Evolutionary conservation across 2,113 vertebrate species (phyloP).

Genomic region (Myiagra hebetior): DNA sequence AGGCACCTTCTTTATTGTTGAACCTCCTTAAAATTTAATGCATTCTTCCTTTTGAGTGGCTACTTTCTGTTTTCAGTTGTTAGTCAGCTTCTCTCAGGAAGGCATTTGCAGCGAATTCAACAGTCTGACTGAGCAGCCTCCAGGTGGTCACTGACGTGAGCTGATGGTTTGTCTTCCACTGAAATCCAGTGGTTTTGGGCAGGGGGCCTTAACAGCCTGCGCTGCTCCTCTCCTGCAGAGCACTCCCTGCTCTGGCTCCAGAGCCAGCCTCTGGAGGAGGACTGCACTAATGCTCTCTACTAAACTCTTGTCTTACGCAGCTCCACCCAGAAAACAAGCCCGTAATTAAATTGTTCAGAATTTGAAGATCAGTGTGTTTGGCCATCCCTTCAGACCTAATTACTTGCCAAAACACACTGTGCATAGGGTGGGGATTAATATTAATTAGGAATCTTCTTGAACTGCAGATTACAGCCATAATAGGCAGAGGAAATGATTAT

Average conservation of each 20-base stretch:
- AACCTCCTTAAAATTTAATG: neutral
- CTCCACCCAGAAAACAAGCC: conserved; percentile 36
- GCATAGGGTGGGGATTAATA: conserved; percentile 44
- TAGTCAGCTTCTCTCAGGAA: neutral
- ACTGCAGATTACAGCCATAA: conserved; percentile 34
- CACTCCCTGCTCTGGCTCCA: neutral
- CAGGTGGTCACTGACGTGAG: neutral
- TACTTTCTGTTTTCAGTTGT: neutral
- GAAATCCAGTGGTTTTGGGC: neutral
- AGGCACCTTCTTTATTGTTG: neutral
- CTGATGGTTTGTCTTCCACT: neutral
- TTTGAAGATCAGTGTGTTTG: conserved; percentile 54
- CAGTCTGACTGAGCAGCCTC: neutral
- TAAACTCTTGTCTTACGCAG: neutral
- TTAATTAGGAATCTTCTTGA: conserved; percentile 54
- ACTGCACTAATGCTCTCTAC: neutral
- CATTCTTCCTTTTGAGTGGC: neutral
- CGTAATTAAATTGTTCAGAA: conserved; percentile 63
- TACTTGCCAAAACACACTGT: conserved; percentile 57
- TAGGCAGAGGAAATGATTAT: conserved; percentile 40
- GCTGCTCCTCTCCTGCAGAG: neutral
- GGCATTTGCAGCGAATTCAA: neutral
- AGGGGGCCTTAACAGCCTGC: neutral
- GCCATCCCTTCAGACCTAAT: conserved; percentile 54
- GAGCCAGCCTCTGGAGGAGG: neutral